Conservation (phyloP, 1,140 invertebrate species). For the Amyelois transitella region DNA sequence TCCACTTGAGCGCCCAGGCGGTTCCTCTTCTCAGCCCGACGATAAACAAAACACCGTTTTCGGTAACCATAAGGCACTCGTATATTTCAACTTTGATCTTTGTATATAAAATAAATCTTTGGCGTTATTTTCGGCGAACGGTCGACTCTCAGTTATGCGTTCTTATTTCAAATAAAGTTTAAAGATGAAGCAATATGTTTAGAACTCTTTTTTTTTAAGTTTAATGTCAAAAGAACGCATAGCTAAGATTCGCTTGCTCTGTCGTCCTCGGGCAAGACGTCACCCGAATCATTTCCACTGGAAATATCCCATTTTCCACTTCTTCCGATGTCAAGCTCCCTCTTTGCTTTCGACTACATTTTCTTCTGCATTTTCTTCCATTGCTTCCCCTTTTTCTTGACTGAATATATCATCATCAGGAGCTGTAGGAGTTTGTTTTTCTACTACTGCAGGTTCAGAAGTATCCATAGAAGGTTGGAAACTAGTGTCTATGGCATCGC, state of each 20-base stretch:
- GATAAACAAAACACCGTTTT: slow-evolving; percentile 60
- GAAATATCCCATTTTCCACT: slow-evolving; percentile 59
- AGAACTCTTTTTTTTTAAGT: too few species aligned
- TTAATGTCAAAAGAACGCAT: slow-evolving; percentile 4
- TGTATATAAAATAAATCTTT: slow-evolving; percentile 68
- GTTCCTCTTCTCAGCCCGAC: slow-evolving; percentile 65
- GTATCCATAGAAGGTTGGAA: slow-evolving; percentile 24
- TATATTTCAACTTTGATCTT: slow-evolving; percentile 64
- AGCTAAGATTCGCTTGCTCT: slow-evolving; percentile 5
- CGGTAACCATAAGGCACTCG: slow-evolving; percentile 70
- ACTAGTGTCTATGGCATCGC: slow-evolving; percentile 41
- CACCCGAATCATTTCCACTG: slow-evolving; percentile 68
- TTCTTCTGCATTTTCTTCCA: slow-evolving; percentile 2
- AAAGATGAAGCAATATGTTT: too few species aligned
- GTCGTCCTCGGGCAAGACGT: slow-evolving; percentile 14
- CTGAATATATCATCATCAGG: slow-evolving; percentile 34
- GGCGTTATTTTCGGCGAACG: slow-evolving; percentile 38
- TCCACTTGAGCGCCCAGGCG: slow-evolving; percentile 77
- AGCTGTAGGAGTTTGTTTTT: slow-evolving; percentile 5
- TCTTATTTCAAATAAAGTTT: not conserved
- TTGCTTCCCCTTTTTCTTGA: slow-evolving; percentile 10
- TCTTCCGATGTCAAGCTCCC: slow-evolving; percentile 42
- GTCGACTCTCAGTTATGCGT: not conserved
- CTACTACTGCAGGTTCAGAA: slow-evolving; percentile 5
- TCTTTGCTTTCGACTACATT: slow-evolving; percentile 19